phyloP scores from a whole-genome alignment of 2,888 invertebrate species.

The Pristionchus mayeri region DNA sequence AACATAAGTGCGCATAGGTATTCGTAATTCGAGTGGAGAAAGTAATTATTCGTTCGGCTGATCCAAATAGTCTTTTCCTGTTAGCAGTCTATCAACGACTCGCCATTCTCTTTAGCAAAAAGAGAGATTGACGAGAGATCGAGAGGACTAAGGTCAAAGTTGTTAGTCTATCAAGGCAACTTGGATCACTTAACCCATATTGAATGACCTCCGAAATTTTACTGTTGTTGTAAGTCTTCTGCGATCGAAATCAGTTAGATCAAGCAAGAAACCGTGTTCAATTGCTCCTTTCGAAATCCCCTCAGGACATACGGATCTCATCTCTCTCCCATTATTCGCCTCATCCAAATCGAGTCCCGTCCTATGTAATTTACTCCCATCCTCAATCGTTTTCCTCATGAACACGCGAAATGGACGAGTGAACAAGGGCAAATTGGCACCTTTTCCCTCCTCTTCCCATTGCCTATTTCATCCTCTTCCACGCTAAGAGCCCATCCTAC shows the following conservation, averaged over 20 bases:
- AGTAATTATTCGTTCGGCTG: background rate
- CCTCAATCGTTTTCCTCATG: constrained; percentile 34
- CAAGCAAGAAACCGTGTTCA: background rate
- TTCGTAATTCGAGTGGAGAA: too few species aligned
- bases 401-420: constrained; percentile 18
- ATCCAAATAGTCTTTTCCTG: too few species aligned
- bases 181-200: background rate
- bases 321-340: background rate
- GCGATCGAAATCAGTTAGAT: background rate
- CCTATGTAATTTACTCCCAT: constrained; percentile 18
- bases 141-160: background rate
- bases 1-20: background rate
- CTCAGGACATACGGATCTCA: background rate
- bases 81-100: too few species aligned
- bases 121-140: background rate
- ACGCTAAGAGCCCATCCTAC: background rate
- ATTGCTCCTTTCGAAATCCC: background rate
- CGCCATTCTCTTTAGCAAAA: too few species aligned
- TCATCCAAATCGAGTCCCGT: background rate
- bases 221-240: background rate
- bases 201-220: background rate
- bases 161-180: background rate
- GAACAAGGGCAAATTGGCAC: constrained; percentile 42
- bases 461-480: too few species aligned
- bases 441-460: background rate